These are phyloP conservation scores for Setophaga kirtlandii DNA, from an alignment of 2,113 vertebrate genomes.

Conservation along the genomic window DNA sequence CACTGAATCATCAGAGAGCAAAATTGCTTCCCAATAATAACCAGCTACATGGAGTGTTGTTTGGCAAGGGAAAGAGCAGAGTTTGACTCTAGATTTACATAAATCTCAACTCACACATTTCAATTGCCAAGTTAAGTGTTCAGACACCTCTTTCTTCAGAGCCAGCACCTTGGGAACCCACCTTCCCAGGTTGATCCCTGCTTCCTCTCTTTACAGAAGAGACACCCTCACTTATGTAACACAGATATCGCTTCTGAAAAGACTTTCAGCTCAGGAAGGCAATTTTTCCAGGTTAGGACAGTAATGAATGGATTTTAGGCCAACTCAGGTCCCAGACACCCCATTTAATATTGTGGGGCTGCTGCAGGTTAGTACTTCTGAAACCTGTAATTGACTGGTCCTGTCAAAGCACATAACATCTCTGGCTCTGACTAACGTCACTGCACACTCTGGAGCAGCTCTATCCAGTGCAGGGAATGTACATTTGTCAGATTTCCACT, in stretches of 20 bases:
- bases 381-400: slow-evolving; percentile 32
- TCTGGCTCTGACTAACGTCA: slow-evolving; percentile 2
- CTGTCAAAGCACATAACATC: slow-evolving; percentile 47
- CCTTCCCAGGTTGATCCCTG: neutral
- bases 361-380: slow-evolving; percentile 48
- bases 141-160: neutral
- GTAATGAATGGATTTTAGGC: slow-evolving; percentile 28
- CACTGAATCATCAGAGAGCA: slow-evolving; percentile 55
- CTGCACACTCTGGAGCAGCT: neutral
- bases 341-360: slow-evolving; percentile 3
- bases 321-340: neutral
- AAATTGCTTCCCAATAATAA: slow-evolving; percentile 61
- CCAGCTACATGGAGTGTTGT: neutral
- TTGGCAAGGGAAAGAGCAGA: neutral
- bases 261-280: slow-evolving; percentile 17
- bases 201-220: neutral
- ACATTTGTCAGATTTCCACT: slow-evolving; percentile 30
- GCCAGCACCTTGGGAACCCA: neutral
- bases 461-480: neutral
- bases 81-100: slow-evolving; percentile 29
- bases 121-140: neutral
- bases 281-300: slow-evolving; percentile 5
- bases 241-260: slow-evolving; percentile 8
- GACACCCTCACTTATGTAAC: neutral
- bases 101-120: neutral